Base-by-base conservation (phyloP, 2,888 invertebrate species). In the Harpalus rufipes region DNA sequence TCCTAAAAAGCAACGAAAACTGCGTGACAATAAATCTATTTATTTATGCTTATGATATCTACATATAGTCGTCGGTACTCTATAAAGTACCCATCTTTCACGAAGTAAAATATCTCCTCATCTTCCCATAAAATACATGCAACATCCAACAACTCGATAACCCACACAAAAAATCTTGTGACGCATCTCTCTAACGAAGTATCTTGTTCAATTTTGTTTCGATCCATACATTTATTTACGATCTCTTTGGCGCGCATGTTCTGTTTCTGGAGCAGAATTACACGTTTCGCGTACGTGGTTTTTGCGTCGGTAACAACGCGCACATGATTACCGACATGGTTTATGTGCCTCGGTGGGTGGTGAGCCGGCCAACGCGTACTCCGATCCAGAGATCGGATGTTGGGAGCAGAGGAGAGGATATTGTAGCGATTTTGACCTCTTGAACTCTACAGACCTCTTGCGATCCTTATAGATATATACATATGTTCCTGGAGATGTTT, bases 331-430 rank as follows among this genome's bases (percentile, higher is more conserved):
- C 87, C 87, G 88, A 86, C 86, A 85, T 88, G 85, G 87, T 88
- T 87, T 88, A 88, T 88, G 88, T 86, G 82, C 81, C 88, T 86
- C 87, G 81, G 88, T 88, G 88, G 88, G 88, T 88, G 88, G 88
- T 86, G 86, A 78, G 86, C 86, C 86, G 21, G 32, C 61, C 68
- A 65, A 56, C 39, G 83, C 74, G 18, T 32, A 25, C 58, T 21
- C 32, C 44, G 81, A 44, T 32, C 5, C 32, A 32, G 5, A 32
- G 32, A 32, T 72, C 72, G 72, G 41, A 14, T 72, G 44, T 72
- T 18, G 72, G 72, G n/a, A 16, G 51, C 80, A 39, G 51, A 59
- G 61, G 56, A 61, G 32, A 58, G 56, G 44, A 65, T 12, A 14
- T 56, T 51, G 12, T 39, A 39, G 72, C 74, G 51, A 41, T 56